Base-by-base conservation (phyloP, 2,888 invertebrate genomes). In the Apamea epomidion region DNA sequence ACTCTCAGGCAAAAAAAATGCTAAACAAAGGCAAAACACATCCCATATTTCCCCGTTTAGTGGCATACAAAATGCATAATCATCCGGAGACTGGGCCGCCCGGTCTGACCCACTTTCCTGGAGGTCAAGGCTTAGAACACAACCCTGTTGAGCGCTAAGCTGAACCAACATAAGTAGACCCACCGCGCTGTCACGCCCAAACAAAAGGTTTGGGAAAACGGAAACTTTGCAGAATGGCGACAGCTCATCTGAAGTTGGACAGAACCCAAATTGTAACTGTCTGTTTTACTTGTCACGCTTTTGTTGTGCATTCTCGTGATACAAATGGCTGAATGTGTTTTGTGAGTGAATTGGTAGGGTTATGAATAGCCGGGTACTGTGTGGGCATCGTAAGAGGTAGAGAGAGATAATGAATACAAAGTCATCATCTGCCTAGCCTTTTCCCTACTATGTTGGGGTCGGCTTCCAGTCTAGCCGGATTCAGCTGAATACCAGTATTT, bases 41-140 rank as follows among this genome's bases (percentile, higher is more conserved):
- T 75, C 78, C 82, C 80, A 86, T 88, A 90, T 90, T 89, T 88
- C 83, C 88, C 84, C 90, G 90, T 91, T 92, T 90, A 90, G 85
- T 90, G 84, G 81, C 88, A 92, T 92, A 88, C 90, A 92, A 93
- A 92, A 91, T 93, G 93, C 93, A 93, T 92, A 93, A 92, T 92
- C 88, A 91, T 85, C 90, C 90, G 84, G 87, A 89, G 90, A 85
- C 87, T 77, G 82, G 89, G 89, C 87, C 87, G 89, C 84, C 84
- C 85, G 87, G 87, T 80, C 82, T 87, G 94, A 93, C 94, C 94
- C 90, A 94, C 86, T 91, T 94, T 82, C 72, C 77, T 67, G 65
- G 87, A 80, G 92, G 93, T 92, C 93, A 93, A 94, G 94, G 93
- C 86, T 88, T 78, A 75, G 62, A 72, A 80, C 81, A 88, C 89